Conservation (phyloP, 1,140 invertebrate species). For the Drosophila pseudoobscura region DNA sequence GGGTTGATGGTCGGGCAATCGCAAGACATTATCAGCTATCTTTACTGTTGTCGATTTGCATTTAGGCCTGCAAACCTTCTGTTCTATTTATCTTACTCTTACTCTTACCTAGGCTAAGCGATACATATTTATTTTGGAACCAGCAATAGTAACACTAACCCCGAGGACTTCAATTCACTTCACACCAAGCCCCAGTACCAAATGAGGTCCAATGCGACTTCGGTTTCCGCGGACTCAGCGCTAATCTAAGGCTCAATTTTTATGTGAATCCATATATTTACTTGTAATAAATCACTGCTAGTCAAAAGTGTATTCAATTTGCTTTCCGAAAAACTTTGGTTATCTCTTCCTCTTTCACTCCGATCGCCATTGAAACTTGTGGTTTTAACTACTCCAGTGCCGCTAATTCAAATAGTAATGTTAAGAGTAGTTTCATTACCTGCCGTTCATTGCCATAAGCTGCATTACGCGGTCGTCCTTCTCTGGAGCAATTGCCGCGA, state of each 20-base stretch:
- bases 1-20: slow-evolving; percentile 51
- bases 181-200: slow-evolving; percentile 48
- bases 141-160: slow-evolving; percentile 65
- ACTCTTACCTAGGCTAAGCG: slow-evolving; percentile 61
- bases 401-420: no score
- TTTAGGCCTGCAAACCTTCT: slow-evolving; percentile 69
- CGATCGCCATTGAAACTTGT: no score
- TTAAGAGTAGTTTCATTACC: no score
- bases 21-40: slow-evolving; percentile 49
- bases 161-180: slow-evolving; percentile 31
- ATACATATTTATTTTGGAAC: slow-evolving; percentile 73
- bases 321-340: not conserved
- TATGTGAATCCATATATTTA: slow-evolving; percentile 55
- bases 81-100: slow-evolving; percentile 64
- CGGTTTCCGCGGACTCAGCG: slow-evolving; percentile 29
- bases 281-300: slow-evolving; percentile 54
- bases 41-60: slow-evolving; percentile 70
- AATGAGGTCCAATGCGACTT: slow-evolving; percentile 10
- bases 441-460: no score
- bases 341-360: no score
- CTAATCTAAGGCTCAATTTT: slow-evolving; percentile 51
- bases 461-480: no score
- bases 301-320: slow-evolving; percentile 26
- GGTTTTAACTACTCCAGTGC: no score
- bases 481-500: no score